phyloP scores from a whole-genome alignment of 2,888 invertebrate genomes.

The Drosophila meridionalis region DNA sequence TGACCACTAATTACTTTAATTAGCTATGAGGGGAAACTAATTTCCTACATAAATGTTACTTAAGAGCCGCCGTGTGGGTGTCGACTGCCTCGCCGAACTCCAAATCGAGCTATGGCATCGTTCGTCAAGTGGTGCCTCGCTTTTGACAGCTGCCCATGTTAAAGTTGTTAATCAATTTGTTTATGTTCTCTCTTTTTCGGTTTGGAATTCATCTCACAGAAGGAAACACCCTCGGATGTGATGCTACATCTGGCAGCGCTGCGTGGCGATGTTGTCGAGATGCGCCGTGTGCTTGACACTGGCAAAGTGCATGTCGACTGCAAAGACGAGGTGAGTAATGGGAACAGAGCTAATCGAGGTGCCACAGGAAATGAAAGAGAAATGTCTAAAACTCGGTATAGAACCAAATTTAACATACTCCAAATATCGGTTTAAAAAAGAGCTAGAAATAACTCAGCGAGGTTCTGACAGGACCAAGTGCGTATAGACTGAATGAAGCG shows the following conservation, averaged over 20 bases:
- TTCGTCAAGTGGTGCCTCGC: constrained; percentile 31
- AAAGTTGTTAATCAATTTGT: constrained; percentile 50
- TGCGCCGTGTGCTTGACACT: constrained; percentile 93
- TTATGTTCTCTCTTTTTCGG: constrained; percentile 3
- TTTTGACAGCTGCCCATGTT: constrained; percentile 55
- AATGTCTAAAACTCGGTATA: neutral
- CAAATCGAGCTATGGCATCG: neutral
- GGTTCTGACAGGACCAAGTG: neutral
- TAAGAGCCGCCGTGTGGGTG: constrained; percentile 26
- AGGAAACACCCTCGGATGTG: constrained; percentile 96
- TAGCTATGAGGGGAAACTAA: constrained; percentile 49
- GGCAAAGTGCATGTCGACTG: constrained; percentile 98
- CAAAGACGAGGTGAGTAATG: constrained; percentile 91
- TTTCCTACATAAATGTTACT: constrained; percentile 35
- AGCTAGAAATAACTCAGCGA: no score
- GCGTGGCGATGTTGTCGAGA: constrained; percentile 91
- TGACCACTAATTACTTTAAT: constrained; percentile 61
- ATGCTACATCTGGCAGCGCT: constrained; percentile 96
- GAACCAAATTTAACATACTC: neutral
- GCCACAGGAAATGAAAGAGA: neutral
- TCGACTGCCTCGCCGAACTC: neutral
- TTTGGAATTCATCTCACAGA: constrained; percentile 87
- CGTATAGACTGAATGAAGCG: neutral
- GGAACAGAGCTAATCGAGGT: neutral
- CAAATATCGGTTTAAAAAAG: neutral